A percentile compares a stretch with the other conserved stretches of the same genome.
These are phyloP conservation scores for Tinea pellionella DNA, from an alignment of 2,888 invertebrate species.

Conservation along the genomic window DNA sequence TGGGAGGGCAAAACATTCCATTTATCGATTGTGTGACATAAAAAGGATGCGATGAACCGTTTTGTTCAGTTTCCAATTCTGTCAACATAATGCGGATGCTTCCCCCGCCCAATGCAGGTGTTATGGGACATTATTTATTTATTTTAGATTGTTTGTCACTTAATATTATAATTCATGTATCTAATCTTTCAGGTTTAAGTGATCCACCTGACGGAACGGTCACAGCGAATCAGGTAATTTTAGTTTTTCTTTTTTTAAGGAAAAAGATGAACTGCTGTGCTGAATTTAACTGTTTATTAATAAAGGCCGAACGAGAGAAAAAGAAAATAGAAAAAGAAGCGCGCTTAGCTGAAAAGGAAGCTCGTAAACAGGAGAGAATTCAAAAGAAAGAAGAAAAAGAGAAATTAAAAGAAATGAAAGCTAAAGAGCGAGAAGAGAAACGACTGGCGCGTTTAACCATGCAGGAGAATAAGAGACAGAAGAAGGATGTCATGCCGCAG, in stretches of 20 bases:
- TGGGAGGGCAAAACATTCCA: too few species aligned
- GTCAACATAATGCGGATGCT: too few species aligned
- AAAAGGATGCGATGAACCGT: too few species aligned
- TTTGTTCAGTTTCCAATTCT: too few species aligned
- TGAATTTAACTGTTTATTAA: not conserved
- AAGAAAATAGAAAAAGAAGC: constrained; percentile 66
- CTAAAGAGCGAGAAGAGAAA: constrained; percentile 61
- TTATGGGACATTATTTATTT: too few species aligned
- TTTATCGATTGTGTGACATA: too few species aligned
- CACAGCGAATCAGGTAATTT: not conserved
- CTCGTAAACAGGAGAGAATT: constrained; percentile 50
- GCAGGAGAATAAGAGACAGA: constrained; percentile 49
- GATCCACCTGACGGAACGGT: not conserved
- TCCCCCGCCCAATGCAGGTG: too few species aligned
- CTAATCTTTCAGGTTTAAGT: not conserved
- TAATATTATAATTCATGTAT: not conserved
- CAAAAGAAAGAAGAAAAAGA: constrained; percentile 63
- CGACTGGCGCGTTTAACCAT: constrained; percentile 45
- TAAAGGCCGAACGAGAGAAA: constrained; percentile 62
- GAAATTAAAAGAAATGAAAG: constrained; percentile 53
- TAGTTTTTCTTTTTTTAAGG: not conserved
- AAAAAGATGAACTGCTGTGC: too few species aligned
- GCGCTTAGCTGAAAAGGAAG: constrained; percentile 60
- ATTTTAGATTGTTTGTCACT: not conserved
- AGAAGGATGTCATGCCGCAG: constrained; percentile 32